Base-by-base conservation (phyloP, 1,140 invertebrate species). In the Drosophila ironensis region DNA sequence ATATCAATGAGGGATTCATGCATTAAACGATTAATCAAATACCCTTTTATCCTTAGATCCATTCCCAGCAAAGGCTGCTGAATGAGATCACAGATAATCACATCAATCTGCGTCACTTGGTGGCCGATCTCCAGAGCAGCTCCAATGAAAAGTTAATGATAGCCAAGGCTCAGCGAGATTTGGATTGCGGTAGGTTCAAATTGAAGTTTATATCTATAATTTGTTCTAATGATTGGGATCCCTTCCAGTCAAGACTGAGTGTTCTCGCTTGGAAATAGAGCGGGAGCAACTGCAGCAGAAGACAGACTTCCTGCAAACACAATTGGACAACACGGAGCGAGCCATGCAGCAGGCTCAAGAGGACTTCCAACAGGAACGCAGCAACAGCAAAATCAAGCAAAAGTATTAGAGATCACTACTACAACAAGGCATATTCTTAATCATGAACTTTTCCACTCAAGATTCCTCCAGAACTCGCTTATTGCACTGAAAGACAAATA, bases 41-140 rank as follows among this genome's bases (percentile, higher is more conserved):
- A 2, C 4, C 27, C n/a, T 12, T 22, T 3, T 16, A 14, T 35
- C 4, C 12, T 0, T 22, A 89, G 68, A 89, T 90, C 4, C 70
- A 73, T 40, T 88, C 89, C 0, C 89, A 90, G 41, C 89, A 90
- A 37, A 76, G 53, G 42, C 25, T 90, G 14, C 64, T 90, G 12
- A 88, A 88, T 40, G 84, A 89, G 25, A 75, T 89, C 20, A 90
- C 89, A 0, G 89, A 90, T 41, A 90, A 90, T 22, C 89, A 90
- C 28, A 88, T 90, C 11, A 80, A 60, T n/a, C 27, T 90, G 30
- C 68, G 89, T 6, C 89, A 90, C 54, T 30, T 90, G 41, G 86
- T 90, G 19, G 88, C 89, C 1, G 89, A 90, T 77, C 47, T 90
- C 1, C 89, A 90, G 46, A 88, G 86, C 33, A 70, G 51, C 9